These are phyloP conservation scores for Actinopyga echinites DNA, from an alignment of 53 echinoderm and acorn worm genomes.

Conservation along the genomic window DNA sequence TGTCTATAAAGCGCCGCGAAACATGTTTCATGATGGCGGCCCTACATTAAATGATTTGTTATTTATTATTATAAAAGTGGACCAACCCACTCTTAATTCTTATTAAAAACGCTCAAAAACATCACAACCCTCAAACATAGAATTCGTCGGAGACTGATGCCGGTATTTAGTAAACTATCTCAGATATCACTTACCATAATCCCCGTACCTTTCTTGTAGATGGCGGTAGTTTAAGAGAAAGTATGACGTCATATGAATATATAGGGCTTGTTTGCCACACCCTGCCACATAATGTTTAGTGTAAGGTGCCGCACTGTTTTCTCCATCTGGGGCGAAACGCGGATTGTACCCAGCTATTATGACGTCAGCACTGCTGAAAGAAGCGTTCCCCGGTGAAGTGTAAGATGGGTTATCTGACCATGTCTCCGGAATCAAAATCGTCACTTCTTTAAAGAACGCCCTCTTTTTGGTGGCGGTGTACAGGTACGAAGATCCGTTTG, in stretches of 20 bases:
- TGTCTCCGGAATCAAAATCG: slow-evolving; percentile 57
- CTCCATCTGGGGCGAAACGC: slow-evolving; percentile 51
- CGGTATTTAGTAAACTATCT: too few species aligned
- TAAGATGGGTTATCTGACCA: slow-evolving; percentile 55
- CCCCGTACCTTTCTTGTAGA: background rate
- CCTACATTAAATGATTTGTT: too few species aligned
- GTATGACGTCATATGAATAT: slow-evolving; percentile 53
- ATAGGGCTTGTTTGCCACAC: slow-evolving; percentile 53
- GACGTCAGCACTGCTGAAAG: slow-evolving; percentile 60
- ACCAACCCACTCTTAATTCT: too few species aligned
- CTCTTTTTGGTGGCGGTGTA: slow-evolving; percentile 62
- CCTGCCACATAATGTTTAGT: slow-evolving; percentile 69
- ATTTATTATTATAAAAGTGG: too few species aligned
- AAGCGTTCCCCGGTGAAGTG: slow-evolving; percentile 48
- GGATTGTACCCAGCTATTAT: slow-evolving; percentile 69
- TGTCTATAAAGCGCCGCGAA: too few species aligned
- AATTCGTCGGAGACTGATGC: too few species aligned
- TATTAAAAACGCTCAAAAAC: too few species aligned
- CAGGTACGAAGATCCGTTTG: slow-evolving; percentile 53
- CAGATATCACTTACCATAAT: slow-evolving; percentile 19
- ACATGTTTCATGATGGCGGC: too few species aligned
- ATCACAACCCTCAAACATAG: too few species aligned
- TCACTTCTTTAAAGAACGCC: too few species aligned
- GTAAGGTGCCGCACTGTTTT: slow-evolving; percentile 34
- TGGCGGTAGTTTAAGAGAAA: slow-evolving; percentile 19